A percentile compares a stretch with the other conserved stretches of the same genome.
Evolutionary conservation across 2,888 invertebrate species (phyloP).

Genomic region (Microdon myrmicae): DNA sequence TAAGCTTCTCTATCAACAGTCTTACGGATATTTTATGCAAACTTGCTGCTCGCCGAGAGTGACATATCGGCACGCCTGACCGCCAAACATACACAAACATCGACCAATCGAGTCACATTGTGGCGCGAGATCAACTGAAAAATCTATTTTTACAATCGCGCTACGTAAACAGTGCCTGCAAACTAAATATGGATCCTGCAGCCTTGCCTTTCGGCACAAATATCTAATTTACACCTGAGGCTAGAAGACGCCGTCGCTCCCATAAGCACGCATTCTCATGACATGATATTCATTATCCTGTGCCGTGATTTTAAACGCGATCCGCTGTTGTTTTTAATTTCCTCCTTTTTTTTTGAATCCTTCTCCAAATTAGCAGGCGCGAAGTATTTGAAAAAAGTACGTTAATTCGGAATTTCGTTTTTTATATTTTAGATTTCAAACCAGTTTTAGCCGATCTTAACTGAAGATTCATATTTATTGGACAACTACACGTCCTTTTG

Average conservation of each 20-base stretch:
- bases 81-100: too few species aligned
- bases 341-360: too few species aligned
- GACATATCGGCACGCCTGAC: slow-evolving; percentile 13
- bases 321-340: too few species aligned
- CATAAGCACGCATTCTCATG: background rate
- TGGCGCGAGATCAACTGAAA: slow-evolving; percentile 30
- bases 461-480: too few species aligned
- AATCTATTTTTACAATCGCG: slow-evolving; percentile 31
- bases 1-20: slow-evolving; percentile 15
- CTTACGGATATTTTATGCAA: slow-evolving; percentile 36
- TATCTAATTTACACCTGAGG: slow-evolving; percentile 31
- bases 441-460: too few species aligned
- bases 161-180: slow-evolving; percentile 40
- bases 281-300: background rate
- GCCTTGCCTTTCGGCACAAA: slow-evolving; percentile 38
- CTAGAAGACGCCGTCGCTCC: too few species aligned
- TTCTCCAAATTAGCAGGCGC: too few species aligned
- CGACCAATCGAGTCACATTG: slow-evolving; percentile 19
- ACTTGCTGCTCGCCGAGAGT: slow-evolving; percentile 13
- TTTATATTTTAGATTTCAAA: too few species aligned
- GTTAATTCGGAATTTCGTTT: too few species aligned
- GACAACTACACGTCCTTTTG: too few species aligned
- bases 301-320: too few species aligned
- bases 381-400: too few species aligned
- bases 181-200: slow-evolving; percentile 54